Evolutionary conservation across 1,140 invertebrate genomes (phyloP).

Genomic region (Trichogramma pretiosum): DNA sequence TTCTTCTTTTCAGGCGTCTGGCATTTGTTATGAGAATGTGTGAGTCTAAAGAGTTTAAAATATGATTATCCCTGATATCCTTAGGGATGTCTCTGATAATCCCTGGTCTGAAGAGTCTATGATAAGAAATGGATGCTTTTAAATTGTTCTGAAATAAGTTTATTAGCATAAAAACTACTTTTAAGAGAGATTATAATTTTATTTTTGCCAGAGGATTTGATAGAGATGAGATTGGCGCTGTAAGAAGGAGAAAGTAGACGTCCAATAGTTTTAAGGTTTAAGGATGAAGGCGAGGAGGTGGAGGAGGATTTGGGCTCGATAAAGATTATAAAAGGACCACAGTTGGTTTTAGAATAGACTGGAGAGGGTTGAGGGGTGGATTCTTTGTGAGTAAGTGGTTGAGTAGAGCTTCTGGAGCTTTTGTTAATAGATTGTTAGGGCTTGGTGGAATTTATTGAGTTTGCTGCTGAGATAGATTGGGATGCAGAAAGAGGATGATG

Average conservation of each 20-base stretch:
- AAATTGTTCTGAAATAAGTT: not conserved
- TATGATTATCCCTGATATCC: not conserved
- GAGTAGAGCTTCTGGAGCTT: no score
- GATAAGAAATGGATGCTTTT: not conserved
- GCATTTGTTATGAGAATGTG: not conserved
- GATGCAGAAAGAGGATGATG: no score
- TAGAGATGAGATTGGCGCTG: not conserved
- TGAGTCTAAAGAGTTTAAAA: not conserved
- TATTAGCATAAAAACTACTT: not conserved
- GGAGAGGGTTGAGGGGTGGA: no score
- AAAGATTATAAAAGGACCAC: not conserved
- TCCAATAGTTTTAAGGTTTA: not conserved
- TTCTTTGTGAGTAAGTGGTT: no score
- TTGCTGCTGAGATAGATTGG: no score
- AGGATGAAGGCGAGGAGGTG: not conserved
- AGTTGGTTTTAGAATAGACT: not conserved
- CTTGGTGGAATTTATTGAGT: no score
- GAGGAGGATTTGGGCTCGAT: not conserved
- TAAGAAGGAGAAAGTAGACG: not conserved
- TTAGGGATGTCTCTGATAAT: not conserved
- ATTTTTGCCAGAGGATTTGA: not conserved
- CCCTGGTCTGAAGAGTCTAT: not conserved
- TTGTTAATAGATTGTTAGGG: no score
- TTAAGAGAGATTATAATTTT: not conserved
- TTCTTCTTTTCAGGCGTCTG: not conserved